Evolutionary conservation across 2,113 vertebrate genomes (phyloP).

Genomic region (Enhydra lutris): DNA sequence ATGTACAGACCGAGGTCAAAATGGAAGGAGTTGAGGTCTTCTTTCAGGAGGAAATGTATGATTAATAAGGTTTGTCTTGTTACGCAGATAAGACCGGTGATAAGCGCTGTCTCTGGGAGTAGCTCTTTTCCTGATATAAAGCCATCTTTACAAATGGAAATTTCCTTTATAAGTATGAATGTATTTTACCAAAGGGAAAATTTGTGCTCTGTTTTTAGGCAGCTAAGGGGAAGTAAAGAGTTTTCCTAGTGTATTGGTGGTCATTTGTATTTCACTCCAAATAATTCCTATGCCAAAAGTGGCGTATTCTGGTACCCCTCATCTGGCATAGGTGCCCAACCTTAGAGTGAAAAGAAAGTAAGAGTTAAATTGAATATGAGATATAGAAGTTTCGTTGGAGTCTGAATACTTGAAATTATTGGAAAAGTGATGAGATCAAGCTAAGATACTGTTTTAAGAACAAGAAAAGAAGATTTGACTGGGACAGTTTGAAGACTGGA

Average conservation of each 20-base stretch:
- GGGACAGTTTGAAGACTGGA: background rate
- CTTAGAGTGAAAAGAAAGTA: background rate
- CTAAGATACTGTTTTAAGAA: background rate
- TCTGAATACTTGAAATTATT: background rate
- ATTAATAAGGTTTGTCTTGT: background rate
- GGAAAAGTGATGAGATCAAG: background rate
- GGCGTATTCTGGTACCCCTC: background rate
- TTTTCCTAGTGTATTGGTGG: background rate
- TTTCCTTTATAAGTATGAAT: background rate
- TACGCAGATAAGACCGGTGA: background rate
- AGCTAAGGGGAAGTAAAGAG: background rate
- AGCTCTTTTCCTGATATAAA: background rate
- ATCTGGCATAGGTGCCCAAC: background rate
- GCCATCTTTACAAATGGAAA: background rate
- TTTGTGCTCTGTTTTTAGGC: background rate
- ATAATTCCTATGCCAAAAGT: background rate
- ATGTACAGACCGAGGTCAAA: background rate
- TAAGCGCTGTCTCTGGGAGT: background rate
- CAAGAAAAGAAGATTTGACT: background rate
- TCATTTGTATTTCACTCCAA: background rate
- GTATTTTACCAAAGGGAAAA: background rate
- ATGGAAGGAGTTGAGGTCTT: background rate
- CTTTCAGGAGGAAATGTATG: background rate
- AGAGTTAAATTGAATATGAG: background rate
- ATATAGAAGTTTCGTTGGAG: background rate